Base-by-base conservation (phyloP, 2,888 invertebrate genomes). In the Drosophila bunnanda region DNA sequence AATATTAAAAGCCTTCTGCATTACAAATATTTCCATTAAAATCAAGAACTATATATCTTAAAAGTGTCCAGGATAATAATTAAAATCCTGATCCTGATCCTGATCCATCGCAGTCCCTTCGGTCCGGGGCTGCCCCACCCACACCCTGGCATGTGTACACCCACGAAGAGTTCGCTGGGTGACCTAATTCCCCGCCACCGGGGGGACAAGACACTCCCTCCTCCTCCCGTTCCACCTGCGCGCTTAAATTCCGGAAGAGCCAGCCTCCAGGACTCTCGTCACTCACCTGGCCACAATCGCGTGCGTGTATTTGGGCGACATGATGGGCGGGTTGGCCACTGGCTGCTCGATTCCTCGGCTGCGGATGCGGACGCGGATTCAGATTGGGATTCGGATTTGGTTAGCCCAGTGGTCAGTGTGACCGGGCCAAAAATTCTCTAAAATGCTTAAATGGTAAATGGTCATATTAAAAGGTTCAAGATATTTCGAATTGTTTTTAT, bases 271-370 rank as follows among this genome's bases (percentile, higher is more conserved):
- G 30, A 8, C 4, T 15, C 2, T 10, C 50, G 6, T 10, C 32
- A 61, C 89, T 82, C 76, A 92, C 92, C 92, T 93, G 83, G 95
- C 95, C 36, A 97, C 95, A 66, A 98, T 94, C 25, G 96, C 97
- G 92, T 97, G 97, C 66, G 97, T 96, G 92, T 94, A 96, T 79
- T 94, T 94, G 83, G 95, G 94, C 69, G 93, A 92, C 91, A 94
- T 93, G 93, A 39, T 58, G 32, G 48, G 46, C 72, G 36, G 72
- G 28, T 55, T 50, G 43, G 62, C 66, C 61, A 53, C 64, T 36
- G 62, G 44, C 34, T 56, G 36, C 44, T 28, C 36, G 30, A 4
- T 44, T 62, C 44, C 57, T 62, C 30, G 36, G 17, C 38, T 17
- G 44, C 32, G 20, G 39, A 36, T 22, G 43, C 38, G 20, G 55